Evolutionary conservation across 1,140 invertebrate genomes (phyloP).

Genomic region (Acromyrmex heyeri): DNA sequence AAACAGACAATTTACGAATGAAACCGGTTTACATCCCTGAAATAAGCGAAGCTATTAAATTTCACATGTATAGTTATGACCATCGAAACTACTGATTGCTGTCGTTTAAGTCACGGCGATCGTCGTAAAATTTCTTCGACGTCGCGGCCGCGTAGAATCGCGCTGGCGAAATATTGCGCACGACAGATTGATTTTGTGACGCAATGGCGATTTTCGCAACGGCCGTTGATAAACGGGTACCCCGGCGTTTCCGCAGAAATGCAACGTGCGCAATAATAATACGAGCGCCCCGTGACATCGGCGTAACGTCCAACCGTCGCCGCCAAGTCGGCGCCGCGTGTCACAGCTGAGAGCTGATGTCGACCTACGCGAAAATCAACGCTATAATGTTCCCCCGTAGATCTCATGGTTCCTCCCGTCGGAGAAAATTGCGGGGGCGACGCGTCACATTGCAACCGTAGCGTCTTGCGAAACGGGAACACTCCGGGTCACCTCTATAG

Average conservation of each 20-base stretch:
- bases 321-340: slow-evolving; percentile 77
- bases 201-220: slow-evolving; percentile 63
- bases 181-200: slow-evolving; percentile 64
- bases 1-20: slow-evolving; percentile 14
- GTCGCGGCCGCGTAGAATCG: neutral
- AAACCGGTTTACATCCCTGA: slow-evolving; percentile 54
- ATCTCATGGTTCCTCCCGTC: slow-evolving; percentile 59
- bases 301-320: slow-evolving; percentile 71
- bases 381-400: slow-evolving; percentile 65
- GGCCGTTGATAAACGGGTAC: neutral
- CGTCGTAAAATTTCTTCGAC: slow-evolving; percentile 42
- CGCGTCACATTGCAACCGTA: slow-evolving; percentile 66
- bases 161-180: slow-evolving; percentile 18
- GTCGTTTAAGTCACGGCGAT: slow-evolving; percentile 43
- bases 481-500: neutral
- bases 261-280: slow-evolving; percentile 59
- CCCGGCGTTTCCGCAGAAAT: slow-evolving; percentile 64
- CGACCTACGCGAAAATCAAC: slow-evolving; percentile 79
- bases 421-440: slow-evolving; percentile 74
- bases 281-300: slow-evolving; percentile 69
- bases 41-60: slow-evolving; percentile 38
- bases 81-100: slow-evolving; percentile 47
- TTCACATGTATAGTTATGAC: slow-evolving; percentile 17
- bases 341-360: slow-evolving; percentile 66
- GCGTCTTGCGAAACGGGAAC: slow-evolving; percentile 72